Conservation (phyloP, 1,140 invertebrate genomes). For the Philopotamus ludificatus region DNA sequence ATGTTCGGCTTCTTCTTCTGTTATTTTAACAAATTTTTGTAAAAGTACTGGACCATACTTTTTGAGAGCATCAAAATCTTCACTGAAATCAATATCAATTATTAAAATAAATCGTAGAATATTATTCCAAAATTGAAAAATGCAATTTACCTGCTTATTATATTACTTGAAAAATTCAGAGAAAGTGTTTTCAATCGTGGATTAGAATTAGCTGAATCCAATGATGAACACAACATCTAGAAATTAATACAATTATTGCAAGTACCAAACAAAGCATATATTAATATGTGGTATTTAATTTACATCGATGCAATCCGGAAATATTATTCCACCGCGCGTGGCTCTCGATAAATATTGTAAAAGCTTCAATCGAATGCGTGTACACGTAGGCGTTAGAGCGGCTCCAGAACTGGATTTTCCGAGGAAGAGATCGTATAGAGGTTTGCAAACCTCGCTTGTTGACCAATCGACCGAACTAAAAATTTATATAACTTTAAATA, state of each 20-base stretch:
- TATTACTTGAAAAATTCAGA: conserved; percentile 78
- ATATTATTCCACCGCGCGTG: conserved; percentile 73
- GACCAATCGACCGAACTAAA: conserved; percentile 76
- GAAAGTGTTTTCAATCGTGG: conserved; percentile 76
- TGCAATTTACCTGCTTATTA: conserved; percentile 67
- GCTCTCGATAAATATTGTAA: conserved; percentile 81
- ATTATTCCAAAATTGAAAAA: conserved; percentile 5
- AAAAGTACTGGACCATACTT: conserved; percentile 66
- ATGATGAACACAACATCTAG: conserved; percentile 83
- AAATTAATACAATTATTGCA: conserved; percentile 40
- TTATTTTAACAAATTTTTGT: conserved; percentile 69
- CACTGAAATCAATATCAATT: conserved; percentile 53
- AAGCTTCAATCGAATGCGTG: conserved; percentile 79
- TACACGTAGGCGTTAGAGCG: conserved; percentile 66
- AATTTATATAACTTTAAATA: conserved; percentile 12
- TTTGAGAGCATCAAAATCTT: conserved; percentile 58
- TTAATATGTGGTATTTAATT: no score
- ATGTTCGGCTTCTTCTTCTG: conserved; percentile 62
- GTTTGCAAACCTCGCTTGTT: conserved; percentile 63
- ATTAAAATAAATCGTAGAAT: conserved; percentile 9
- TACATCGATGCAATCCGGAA: conserved; percentile 79
- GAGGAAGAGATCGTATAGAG: conserved; percentile 76
- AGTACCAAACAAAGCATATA: no score
- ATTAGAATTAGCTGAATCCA: conserved; percentile 83
- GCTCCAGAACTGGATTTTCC: conserved; percentile 58